A percentile compares a stretch with the other conserved stretches of the same genome.
Conservation (phyloP, 2,888 invertebrate genomes). For the Zeuzera pyrina region DNA sequence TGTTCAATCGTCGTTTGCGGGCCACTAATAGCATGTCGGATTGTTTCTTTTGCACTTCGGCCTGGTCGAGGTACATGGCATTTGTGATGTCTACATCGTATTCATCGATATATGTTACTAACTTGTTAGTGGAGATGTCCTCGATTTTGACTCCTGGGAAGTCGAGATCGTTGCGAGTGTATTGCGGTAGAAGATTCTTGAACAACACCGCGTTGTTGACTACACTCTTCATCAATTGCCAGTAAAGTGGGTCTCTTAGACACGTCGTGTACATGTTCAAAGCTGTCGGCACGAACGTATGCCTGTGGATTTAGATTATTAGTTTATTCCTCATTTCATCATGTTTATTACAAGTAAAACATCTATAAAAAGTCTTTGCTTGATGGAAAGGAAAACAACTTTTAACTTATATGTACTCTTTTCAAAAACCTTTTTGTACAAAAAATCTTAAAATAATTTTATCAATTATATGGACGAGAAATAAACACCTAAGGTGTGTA, state of each 20-base stretch:
- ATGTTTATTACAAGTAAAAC: not conserved
- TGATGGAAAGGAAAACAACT: no score
- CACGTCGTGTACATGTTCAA: slow-evolving; percentile 77
- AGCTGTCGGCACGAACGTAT: slow-evolving; percentile 71
- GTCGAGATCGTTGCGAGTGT: slow-evolving; percentile 73
- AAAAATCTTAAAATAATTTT: no score
- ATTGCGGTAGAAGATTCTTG: slow-evolving; percentile 72
- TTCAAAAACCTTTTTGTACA: no score
- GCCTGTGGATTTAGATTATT: slow-evolving; percentile 27
- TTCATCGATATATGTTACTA: slow-evolving; percentile 80
- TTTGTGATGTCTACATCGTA: slow-evolving; percentile 79
- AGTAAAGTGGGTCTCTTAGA: slow-evolving; percentile 82
- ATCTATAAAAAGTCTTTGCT: not conserved
- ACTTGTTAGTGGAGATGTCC: slow-evolving; percentile 74
- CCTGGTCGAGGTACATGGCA: slow-evolving; percentile 64
- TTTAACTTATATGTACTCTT: no score
- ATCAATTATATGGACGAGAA: no score
- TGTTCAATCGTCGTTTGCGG: slow-evolving; percentile 76
- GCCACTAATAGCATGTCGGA: slow-evolving; percentile 65
- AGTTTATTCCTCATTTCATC: not conserved
- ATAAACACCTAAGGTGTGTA: no score
- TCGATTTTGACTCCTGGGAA: slow-evolving; percentile 78
- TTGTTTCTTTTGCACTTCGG: slow-evolving; percentile 60
- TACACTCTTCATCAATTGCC: slow-evolving; percentile 77
- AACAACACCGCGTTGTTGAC: slow-evolving; percentile 70